Base-by-base conservation (phyloP, 2,797 vertebrate species). In the Liasis olivaceus region DNA sequence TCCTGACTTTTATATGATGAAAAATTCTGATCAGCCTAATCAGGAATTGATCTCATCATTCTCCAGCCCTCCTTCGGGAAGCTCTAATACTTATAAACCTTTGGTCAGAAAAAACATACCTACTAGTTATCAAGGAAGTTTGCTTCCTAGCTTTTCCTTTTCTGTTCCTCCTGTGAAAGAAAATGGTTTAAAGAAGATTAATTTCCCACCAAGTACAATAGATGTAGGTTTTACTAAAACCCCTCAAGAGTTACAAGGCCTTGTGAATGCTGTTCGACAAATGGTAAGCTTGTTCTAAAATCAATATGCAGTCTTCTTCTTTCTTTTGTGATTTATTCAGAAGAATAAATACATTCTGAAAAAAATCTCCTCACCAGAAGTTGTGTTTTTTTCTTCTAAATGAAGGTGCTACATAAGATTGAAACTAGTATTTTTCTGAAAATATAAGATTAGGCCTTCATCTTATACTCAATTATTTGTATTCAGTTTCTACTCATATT, bases 211-310 rank as follows among this genome's bases (percentile, higher is more conserved):
- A 89, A 59, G 15, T 85, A n/a, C 22, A 3, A 59, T 66, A 85
- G 54, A 66, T 58, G 14, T 69, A 36, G 54, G 77, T 26, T n/a
- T 59, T 13, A 59, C 22, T 26, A 66, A 31, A 89, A 54, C 91
- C 9, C 88, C 77, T 92, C 91, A 89, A 36, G 88, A 85, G 12
- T 66, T 89, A 85, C 59, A 20, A 92, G 28, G 2, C 42, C 91
- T 92, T 85, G 60, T 92, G 91, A 92, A 92, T 58, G 26, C 87
- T 64, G 47, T 85, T 89, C n/a, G 14, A 36, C 51, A 58, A 51
- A 85, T 92, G 59, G 87, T 92, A 92, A 92, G 69, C 31, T 84
- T 22, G 66, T 88, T 84, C 28, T 36, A 8, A 56, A 24, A 36
- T 26, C 36, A 81, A 1, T 47, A 81, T 47, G 36, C 1, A 1